Evolutionary conservation across 2,888 invertebrate species (phyloP).

Genomic region (Drosophila nr. perissopoda): DNA sequence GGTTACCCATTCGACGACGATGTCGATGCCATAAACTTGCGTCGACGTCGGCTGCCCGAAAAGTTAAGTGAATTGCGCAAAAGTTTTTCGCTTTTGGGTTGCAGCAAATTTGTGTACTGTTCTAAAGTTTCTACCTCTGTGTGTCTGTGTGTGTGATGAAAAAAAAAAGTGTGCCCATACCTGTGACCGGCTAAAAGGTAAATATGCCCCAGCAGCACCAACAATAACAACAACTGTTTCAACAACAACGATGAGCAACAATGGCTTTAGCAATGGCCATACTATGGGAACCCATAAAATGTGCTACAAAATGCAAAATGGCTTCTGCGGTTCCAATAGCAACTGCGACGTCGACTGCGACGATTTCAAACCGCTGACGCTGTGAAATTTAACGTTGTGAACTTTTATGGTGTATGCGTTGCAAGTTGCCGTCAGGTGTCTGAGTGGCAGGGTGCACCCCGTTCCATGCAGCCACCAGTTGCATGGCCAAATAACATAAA

Average conservation of each 20-base stretch:
- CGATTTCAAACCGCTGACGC: slow-evolving; percentile 60
- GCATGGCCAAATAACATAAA: slow-evolving; percentile 73
- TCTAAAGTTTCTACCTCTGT: slow-evolving; percentile 54
- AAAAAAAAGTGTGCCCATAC: slow-evolving; percentile 43
- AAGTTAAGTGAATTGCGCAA: slow-evolving; percentile 80
- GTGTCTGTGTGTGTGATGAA: slow-evolving; percentile 16
- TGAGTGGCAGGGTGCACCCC: slow-evolving; percentile 12
- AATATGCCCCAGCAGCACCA: slow-evolving; percentile 61
- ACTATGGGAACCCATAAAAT: slow-evolving; percentile 77
- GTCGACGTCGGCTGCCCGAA: slow-evolving; percentile 62
- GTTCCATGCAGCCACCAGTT: slow-evolving; percentile 65
- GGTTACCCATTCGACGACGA: slow-evolving; percentile 22
- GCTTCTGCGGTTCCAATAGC: slow-evolving; percentile 80
- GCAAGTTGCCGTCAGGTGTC: slow-evolving; percentile 45
- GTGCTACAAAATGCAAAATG: slow-evolving; percentile 81
- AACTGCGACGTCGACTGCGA: slow-evolving; percentile 39
- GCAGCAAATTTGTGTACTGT: slow-evolving; percentile 74
- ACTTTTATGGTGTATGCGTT: slow-evolving; percentile 66
- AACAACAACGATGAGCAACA: slow-evolving; percentile 50
- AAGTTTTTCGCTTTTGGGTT: slow-evolving; percentile 72
- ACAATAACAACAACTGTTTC: slow-evolving; percentile 15
- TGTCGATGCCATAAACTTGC: slow-evolving; percentile 59
- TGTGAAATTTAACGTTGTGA: slow-evolving; percentile 70
- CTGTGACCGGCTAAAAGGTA: slow-evolving; percentile 64
- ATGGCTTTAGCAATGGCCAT: slow-evolving; percentile 64